Evolutionary conservation across 2,113 vertebrate species (phyloP).

Genomic region (Regulus satrapa): DNA sequence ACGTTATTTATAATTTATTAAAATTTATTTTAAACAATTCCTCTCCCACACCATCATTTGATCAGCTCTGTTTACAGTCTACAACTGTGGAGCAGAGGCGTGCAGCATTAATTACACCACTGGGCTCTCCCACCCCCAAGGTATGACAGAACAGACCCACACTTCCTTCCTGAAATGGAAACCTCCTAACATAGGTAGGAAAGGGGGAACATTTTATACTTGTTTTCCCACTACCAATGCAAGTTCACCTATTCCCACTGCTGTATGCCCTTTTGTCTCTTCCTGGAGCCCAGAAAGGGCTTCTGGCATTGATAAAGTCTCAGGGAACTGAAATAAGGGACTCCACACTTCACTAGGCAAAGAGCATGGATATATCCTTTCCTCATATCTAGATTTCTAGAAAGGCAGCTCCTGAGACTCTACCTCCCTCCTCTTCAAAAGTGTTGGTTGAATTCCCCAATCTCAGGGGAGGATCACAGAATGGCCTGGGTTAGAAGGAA

Average conservation of each 20-base stretch:
- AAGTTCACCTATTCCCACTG: background rate
- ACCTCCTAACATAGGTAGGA: background rate
- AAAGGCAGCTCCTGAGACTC: background rate
- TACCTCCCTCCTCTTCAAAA: background rate
- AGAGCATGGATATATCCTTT: background rate
- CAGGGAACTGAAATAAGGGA: background rate
- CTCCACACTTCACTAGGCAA: background rate
- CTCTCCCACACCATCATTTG: constrained; percentile 57
- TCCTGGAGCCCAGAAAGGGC: background rate
- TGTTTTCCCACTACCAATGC: background rate
- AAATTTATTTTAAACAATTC: constrained; percentile 57
- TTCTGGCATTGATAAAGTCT: background rate
- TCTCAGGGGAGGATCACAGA: background rate
- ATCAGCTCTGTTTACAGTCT: constrained; percentile 62
- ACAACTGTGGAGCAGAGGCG: constrained; percentile 26
- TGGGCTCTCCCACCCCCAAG: constrained; percentile 11
- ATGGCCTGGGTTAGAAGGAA: background rate
- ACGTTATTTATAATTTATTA: constrained; percentile 50
- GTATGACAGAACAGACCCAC: constrained; percentile 31
- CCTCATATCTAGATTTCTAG: background rate
- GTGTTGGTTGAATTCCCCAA: background rate
- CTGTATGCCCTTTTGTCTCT: background rate
- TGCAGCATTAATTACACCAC: constrained; percentile 19
- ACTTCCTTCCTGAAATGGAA: constrained; percentile 55
- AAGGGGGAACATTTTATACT: background rate